A percentile compares a stretch with the other conserved stretches of the same genome.
Evolutionary conservation across 1,140 invertebrate genomes (phyloP).

Genomic region (Epicauta chinensis): DNA sequence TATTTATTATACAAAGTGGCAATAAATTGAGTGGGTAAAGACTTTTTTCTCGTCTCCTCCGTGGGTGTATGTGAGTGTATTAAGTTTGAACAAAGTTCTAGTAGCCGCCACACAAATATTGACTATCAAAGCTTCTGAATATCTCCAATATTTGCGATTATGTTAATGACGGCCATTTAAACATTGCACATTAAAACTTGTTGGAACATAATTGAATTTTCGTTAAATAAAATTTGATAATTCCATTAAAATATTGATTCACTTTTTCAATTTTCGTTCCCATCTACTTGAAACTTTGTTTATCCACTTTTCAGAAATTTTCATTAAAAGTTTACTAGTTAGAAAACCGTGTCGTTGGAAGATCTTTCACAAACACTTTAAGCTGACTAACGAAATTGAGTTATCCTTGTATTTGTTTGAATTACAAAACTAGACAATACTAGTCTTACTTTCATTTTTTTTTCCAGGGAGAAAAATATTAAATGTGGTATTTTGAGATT

Average conservation of each 20-base stretch:
- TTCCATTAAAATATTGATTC: constrained; percentile 17
- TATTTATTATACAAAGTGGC: constrained; percentile 16
- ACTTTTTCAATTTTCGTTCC: background rate
- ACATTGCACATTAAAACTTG: constrained; percentile 9
- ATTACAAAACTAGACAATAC: too few relatives aligned
- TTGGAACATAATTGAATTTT: constrained; percentile 2
- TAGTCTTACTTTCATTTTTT: too few relatives aligned
- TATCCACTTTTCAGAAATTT: background rate
- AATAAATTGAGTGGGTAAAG: constrained; percentile 13
- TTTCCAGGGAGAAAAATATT: too few relatives aligned
- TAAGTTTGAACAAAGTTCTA: constrained; percentile 2
- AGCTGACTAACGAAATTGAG: too few relatives aligned
- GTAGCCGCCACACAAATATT: constrained; percentile 15
- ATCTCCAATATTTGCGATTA: constrained; percentile 16
- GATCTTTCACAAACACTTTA: too few relatives aligned
- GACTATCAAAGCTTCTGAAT: constrained; percentile 15
- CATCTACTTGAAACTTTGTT: constrained; percentile 13
- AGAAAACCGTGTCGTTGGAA: too few relatives aligned
- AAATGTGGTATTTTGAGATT: too few relatives aligned
- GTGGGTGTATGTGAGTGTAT: constrained; percentile 1
- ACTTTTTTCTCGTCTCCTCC: background rate
- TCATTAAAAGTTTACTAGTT: too few relatives aligned
- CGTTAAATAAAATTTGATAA: constrained; percentile 10
- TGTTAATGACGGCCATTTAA: constrained; percentile 17
- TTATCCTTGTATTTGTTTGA: too few relatives aligned